Base-by-base conservation (phyloP, 2,113 vertebrate genomes). In the Otolemur garnettii region DNA sequence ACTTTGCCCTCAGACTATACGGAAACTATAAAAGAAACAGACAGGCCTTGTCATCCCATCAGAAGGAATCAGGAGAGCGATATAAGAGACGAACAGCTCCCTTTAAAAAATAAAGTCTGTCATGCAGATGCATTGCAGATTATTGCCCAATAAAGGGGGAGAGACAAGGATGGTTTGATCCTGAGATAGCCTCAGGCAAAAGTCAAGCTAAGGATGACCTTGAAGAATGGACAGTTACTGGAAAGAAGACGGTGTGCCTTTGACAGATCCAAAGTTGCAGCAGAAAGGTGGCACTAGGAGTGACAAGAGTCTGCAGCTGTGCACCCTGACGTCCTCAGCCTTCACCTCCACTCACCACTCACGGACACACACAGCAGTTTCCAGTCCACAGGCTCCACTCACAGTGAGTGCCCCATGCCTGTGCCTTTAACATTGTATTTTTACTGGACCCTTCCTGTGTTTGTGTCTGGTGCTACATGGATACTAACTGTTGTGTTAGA, bases 131-230 rank as follows among this genome's bases (percentile, higher is more conserved):
- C 7, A 4, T n/a, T 42, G 7, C 38, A 30, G 24, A 9, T 19
- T 2, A 77, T 17, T 0, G 26, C 3, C 15, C 33, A 22, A 4
- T 22, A 21, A 57, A n/a, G 22, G 35, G 26, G 78, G 14, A 57
- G 28, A 45, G 59, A 13, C 57, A 92, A 87, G 35, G 64, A 64
- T 18, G n/a, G 57, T 68, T 94, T 45, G 30, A 80, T 75, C 38
- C 77, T 33, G 68, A 68, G 10, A 22, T 9, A 1, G 5, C 50
- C 19, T n/a, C 21, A 2, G 9, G 38, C 24, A 18, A 81, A 33
- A 13, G 14, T 30, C 69, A 53, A 33, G 13, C 7, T 86, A 4
- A 83, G 15, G 66, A 38, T 24, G n/a, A 79, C 8, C 24, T 33
- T 30, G 30, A 30, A 17, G 26, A 26, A 11, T 3, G 4, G 13